Evolutionary conservation across 2,888 invertebrate species (phyloP), one percentile per base, ranked within the genome.

Genomic region (Cheilosia variabilis): DNA sequence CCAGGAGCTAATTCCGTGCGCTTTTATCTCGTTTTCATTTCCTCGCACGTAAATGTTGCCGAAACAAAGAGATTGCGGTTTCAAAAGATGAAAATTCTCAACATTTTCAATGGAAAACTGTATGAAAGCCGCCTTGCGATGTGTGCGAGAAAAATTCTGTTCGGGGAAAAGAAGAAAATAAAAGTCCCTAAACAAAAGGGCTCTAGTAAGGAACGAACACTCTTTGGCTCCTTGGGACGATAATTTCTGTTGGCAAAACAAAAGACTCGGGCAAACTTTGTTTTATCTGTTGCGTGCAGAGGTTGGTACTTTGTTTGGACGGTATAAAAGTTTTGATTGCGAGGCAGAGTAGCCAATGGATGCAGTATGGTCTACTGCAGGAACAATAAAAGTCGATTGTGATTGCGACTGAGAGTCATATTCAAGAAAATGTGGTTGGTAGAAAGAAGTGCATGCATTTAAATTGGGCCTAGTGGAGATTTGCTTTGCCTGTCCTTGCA

Each of bases 41-140:
- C 31, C 45, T 45, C 6, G 62, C 62, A 62, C 62, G 45, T 45
- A 47, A 62, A 43, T 45, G 62, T 17, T 62, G 13, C 45, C 47
- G n/a, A 17, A 43, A 60, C 27, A 45, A 43, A 45, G n/a, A 31
- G 24, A 31, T 27, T 27, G 5, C 6, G 17, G 45, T 62, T 62
- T 31, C n/a, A 45, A 62, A 62, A 27, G 45, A 41, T 9, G 17
- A 24, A 31, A 62, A 62, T 17, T 60, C 43, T 45, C 17, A 17
- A 60, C 41, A 60, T 45, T 43, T 62, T 45, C 17, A 27, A 5
- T 27, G 17, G 9, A 1, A 47, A 45, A 45, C 45, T 45, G 17
- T 7, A 9, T 31, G n/a, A n/a, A n/a, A n/a, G 17, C 17, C 17
- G 17, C 9, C 17, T 9, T 17, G 7, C 19, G 17, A 45, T 17